phyloP scores from a whole-genome alignment of 1,140 invertebrate species.

The Eubasilissa regina region DNA sequence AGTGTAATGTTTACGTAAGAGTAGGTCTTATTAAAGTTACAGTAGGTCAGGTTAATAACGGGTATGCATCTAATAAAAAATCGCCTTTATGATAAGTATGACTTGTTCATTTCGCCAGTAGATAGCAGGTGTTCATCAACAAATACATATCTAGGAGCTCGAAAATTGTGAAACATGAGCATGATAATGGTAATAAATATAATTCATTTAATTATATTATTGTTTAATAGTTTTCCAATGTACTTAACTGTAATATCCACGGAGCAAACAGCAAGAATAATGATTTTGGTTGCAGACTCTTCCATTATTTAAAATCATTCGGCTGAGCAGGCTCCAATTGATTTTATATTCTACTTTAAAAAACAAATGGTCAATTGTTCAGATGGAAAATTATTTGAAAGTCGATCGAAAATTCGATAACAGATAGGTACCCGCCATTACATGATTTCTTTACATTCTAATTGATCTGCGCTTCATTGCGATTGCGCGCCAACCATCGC shows the following conservation, averaged over 20 bases:
- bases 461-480: slow-evolving; percentile 16
- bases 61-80: neutral
- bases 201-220: too few species aligned
- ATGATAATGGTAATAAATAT: too few species aligned
- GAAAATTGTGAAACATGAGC: too few species aligned
- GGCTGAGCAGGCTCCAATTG: slow-evolving; percentile 1
- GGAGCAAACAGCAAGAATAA: neutral
- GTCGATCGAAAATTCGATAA: slow-evolving; percentile 27
- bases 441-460: slow-evolving; percentile 27
- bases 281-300: neutral
- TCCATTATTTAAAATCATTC: neutral
- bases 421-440: neutral
- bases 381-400: slow-evolving; percentile 35
- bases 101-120: neutral
- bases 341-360: slow-evolving; percentile 11
- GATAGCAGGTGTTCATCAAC: neutral
- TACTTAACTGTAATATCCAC: too few species aligned
- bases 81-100: neutral
- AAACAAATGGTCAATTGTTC: slow-evolving; percentile 23
- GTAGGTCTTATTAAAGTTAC: neutral
- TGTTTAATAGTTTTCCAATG: too few species aligned
- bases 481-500: neutral
- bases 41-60: neutral
- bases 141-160: too few species aligned
- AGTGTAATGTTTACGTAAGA: neutral